Evolutionary conservation across 2,888 invertebrate species (phyloP).

Genomic region (Drosophila fungiperda): DNA sequence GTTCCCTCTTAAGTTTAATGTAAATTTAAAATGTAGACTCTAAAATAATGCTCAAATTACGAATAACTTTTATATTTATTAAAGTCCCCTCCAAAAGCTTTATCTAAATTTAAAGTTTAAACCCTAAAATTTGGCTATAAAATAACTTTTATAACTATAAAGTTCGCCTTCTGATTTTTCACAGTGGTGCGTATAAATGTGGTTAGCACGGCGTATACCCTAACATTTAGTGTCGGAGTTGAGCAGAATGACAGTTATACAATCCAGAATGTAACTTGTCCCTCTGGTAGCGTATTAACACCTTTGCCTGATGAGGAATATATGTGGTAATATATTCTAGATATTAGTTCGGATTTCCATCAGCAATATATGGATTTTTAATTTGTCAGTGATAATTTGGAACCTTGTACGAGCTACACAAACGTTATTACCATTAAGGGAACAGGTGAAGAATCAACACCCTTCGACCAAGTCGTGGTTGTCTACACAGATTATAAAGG

Average conservation of each 20-base stretch:
- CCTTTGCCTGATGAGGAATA: conserved; percentile 50
- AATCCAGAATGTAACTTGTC: conserved; percentile 70
- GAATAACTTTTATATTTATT: neutral
- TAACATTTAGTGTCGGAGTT: conserved; percentile 60
- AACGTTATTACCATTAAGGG: conserved; percentile 58
- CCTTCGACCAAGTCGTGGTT: conserved; percentile 42
- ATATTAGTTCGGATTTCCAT: neutral
- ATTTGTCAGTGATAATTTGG: conserved; percentile 68
- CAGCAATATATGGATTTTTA: neutral
- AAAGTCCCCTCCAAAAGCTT: neutral
- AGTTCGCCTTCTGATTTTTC: neutral
- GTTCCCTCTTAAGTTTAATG: neutral
- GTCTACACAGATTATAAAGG: conserved; percentile 75
- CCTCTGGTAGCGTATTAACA: conserved; percentile 38
- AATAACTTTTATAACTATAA: neutral
- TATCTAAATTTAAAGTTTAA: neutral
- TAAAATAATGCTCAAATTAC: neutral
- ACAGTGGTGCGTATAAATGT: conserved; percentile 57
- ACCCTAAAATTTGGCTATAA: neutral
- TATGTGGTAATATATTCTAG: conserved; percentile 65
- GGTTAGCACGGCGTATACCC: conserved; percentile 53
- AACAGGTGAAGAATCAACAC: conserved; percentile 17
- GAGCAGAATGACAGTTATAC: conserved; percentile 63
- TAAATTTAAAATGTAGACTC: neutral
- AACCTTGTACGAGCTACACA: conserved; percentile 80